Conservation (phyloP, 1,140 invertebrate species). For the Philotrypesis tridentata region DNA sequence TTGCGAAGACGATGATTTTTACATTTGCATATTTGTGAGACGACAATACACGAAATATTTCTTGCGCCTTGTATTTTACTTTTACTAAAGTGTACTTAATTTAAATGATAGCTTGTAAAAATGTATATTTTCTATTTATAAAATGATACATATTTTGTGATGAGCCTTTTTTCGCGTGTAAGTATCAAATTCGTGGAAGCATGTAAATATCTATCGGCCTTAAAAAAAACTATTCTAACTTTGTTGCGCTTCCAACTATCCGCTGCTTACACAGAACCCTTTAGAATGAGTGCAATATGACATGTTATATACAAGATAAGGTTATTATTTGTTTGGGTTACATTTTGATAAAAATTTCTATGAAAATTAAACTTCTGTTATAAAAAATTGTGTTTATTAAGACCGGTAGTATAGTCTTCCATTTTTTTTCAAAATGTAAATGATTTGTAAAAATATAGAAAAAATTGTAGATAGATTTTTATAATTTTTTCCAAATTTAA, state of each 20-base stretch:
- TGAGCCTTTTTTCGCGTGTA: not conserved
- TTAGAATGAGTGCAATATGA: not conserved
- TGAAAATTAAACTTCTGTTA: not conserved
- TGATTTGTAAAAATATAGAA: not conserved
- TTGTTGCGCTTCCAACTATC: too few relatives aligned
- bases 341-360: too few relatives aligned
- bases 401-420: not conserved
- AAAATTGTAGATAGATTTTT: too few relatives aligned
- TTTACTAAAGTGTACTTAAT: not conserved
- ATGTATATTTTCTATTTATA: not conserved
- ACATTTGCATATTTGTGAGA: not conserved
- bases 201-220: not conserved
- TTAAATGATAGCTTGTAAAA: not conserved
- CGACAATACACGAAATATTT: not conserved
- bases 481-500: too few relatives aligned
- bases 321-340: too few relatives aligned
- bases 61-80: not conserved
- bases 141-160: not conserved
- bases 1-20: not conserved
- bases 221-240: not conserved
- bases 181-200: not conserved
- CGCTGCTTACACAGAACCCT: too few relatives aligned
- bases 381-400: not conserved
- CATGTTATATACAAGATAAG: not conserved
- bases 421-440: not conserved